Percentiles rank a stretch among this genome's conserved stretches.
Conservation (phyloP, 2,888 invertebrate genomes). For the Drosophila rellima region DNA sequence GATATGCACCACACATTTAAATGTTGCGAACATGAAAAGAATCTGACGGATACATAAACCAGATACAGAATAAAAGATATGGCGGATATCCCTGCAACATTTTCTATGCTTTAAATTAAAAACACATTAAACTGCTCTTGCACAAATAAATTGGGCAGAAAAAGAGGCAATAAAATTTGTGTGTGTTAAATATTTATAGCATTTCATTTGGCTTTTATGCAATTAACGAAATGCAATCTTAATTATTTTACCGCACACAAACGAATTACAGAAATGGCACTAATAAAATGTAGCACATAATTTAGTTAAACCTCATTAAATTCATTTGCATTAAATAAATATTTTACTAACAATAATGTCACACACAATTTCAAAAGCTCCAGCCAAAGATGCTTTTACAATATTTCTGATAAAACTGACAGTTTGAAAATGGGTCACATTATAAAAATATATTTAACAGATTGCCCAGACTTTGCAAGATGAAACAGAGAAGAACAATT, state of each 20-base stretch:
- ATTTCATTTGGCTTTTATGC: slow-evolving; percentile 28
- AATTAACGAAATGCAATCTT: slow-evolving; percentile 44
- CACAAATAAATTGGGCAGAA: neutral
- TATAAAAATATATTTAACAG: slow-evolving; percentile 24
- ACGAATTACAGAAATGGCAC: slow-evolving; percentile 13
- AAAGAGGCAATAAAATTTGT: slow-evolving; percentile 17
- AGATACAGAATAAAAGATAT: slow-evolving; percentile 11
- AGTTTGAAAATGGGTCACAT: slow-evolving; percentile 19
- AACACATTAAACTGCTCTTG: slow-evolving; percentile 7
- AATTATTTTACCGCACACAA: slow-evolving; percentile 31
- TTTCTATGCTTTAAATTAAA: slow-evolving; percentile 14
- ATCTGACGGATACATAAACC: slow-evolving; percentile 2
- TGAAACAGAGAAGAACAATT: slow-evolving; percentile 26
- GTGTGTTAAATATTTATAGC: slow-evolving; percentile 29
- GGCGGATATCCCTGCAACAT: neutral
- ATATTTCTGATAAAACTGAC: slow-evolving; percentile 18
- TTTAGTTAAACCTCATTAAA: slow-evolving; percentile 36
- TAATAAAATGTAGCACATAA: slow-evolving; percentile 29
- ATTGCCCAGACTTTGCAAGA: slow-evolving; percentile 18
- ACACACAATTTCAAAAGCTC: neutral
- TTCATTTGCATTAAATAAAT: slow-evolving; percentile 24
- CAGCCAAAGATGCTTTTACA: slow-evolving; percentile 1
- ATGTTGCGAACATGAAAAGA: slow-evolving; percentile 13
- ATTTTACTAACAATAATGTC: slow-evolving; percentile 17
- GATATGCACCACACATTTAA: neutral